A percentile compares a stretch with the other conserved stretches of the same genome.
Conservation (phyloP, 2,113 vertebrate genomes). For the Leptocoma aspasia region DNA sequence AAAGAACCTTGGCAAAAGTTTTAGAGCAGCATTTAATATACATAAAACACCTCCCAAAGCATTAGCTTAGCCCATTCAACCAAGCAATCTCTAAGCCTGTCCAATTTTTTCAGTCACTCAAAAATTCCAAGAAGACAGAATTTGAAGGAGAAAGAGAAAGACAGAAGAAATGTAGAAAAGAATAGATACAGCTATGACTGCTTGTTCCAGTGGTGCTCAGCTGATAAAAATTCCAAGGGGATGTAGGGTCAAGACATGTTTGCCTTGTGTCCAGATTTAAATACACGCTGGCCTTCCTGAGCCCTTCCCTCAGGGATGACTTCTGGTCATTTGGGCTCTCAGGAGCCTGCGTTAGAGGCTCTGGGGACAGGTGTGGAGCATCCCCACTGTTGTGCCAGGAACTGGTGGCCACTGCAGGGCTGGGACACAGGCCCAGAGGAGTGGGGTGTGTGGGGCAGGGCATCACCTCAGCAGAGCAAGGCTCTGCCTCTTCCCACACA, state of each 20-base stretch:
- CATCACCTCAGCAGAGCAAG: neutral
- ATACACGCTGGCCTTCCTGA: neutral
- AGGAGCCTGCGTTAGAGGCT: neutral
- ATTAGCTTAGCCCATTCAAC: neutral
- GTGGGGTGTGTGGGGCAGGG: neutral
- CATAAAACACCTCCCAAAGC: neutral
- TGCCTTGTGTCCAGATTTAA: neutral
- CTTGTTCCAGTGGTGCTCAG: neutral
- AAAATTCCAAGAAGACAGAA: neutral
- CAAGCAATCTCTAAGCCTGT: neutral
- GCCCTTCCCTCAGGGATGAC: neutral
- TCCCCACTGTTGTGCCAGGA: neutral
- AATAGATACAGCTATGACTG: neutral
- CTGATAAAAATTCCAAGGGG: neutral
- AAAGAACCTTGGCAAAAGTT: neutral
- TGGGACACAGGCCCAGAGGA: neutral
- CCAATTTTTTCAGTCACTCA: neutral
- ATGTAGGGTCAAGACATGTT: fast-evolving
- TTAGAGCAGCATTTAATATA: neutral
- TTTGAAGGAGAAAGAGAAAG: neutral
- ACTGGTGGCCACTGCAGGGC: neutral
- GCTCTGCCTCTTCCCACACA: neutral
- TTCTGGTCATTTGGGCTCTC: neutral
- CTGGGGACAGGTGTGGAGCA: too few relatives aligned
- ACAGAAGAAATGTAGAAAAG: neutral